phyloP scores from a whole-genome alignment of 2,113 vertebrate genomes.

The Lophotis ruficrista region DNA sequence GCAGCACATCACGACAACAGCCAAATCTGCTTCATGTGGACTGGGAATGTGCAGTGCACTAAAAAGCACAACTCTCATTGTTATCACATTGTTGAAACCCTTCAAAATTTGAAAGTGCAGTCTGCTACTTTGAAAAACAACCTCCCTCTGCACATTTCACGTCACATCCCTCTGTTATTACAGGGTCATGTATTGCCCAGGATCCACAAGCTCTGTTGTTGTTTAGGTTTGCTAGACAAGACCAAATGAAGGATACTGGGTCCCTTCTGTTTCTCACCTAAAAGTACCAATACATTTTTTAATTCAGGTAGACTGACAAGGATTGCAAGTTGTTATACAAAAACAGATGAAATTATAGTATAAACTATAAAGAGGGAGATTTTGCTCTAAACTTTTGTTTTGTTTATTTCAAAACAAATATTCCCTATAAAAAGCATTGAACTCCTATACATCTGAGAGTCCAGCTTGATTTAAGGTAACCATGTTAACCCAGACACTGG shows the following conservation, averaged over 20 bases:
- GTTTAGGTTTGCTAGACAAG: background rate
- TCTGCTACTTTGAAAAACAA: background rate
- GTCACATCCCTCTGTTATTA: background rate
- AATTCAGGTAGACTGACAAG: background rate
- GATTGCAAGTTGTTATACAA: background rate
- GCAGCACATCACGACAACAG: background rate
- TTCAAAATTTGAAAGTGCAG: background rate
- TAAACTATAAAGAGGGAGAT: background rate
- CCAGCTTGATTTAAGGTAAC: background rate
- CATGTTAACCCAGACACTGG: background rate
- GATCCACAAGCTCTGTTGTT: background rate
- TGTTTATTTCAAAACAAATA: background rate
- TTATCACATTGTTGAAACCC: background rate
- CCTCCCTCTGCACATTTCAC: background rate
- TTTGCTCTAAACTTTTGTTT: background rate
- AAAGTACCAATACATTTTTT: background rate
- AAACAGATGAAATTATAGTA: background rate
- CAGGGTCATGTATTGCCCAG: background rate
- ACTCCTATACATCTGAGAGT: background rate
- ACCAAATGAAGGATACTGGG: background rate
- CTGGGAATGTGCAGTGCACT: background rate
- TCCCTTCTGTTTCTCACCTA: background rate
- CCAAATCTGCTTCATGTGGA: background rate
- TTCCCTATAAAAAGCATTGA: background rate
- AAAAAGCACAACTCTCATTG: background rate